phyloP scores from a whole-genome alignment of 2,113 vertebrate genomes.

The Otis tarda region DNA sequence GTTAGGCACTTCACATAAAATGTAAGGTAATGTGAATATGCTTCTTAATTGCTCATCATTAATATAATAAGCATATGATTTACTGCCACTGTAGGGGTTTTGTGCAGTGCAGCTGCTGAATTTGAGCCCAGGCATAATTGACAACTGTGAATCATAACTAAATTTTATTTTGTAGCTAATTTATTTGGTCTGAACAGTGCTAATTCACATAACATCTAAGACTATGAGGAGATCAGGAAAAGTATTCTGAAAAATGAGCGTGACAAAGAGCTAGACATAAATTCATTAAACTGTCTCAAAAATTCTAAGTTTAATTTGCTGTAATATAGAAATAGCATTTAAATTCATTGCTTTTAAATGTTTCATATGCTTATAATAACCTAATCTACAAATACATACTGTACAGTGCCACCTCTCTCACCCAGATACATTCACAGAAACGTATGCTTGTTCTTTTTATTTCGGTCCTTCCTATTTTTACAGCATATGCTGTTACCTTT shows the following conservation, averaged over 20 bases:
- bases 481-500: background rate
- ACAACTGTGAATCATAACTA: background rate
- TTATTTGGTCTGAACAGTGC: background rate
- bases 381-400: background rate
- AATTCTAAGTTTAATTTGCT: background rate
- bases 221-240: background rate
- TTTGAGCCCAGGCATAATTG: background rate
- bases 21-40: background rate
- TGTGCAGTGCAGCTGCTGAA: background rate
- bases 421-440: background rate
- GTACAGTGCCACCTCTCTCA: background rate
- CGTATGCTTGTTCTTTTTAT: accelerated
- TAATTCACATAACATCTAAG: background rate
- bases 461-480: background rate
- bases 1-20: background rate
- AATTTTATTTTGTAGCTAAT: background rate
- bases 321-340: background rate
- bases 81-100: background rate
- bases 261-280: background rate
- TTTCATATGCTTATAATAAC: slow-evolving; percentile 24
- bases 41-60: background rate
- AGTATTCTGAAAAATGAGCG: background rate
- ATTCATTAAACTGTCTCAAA: background rate
- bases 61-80: background rate
- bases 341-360: slow-evolving; percentile 47